phyloP scores from a whole-genome alignment of 1,140 invertebrate species.

The Eciton burchellii region DNA sequence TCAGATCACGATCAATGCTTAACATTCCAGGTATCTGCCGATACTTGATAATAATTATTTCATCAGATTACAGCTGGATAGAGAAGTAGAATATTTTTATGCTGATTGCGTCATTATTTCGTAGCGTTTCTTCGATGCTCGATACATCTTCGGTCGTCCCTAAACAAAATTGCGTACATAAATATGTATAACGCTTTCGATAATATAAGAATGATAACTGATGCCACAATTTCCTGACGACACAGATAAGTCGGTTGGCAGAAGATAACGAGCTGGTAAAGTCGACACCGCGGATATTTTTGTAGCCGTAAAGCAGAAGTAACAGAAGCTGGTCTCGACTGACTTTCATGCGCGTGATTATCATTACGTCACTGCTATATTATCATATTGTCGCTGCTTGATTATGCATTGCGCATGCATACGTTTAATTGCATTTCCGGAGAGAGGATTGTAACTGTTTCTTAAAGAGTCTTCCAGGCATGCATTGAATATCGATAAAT shows the following conservation, averaged over 20 bases:
- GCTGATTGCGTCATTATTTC: not conserved
- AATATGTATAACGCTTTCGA: too few species aligned
- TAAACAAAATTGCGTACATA: too few species aligned
- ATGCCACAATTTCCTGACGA: too few species aligned
- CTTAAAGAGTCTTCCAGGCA: not conserved
- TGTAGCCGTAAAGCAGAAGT: constrained; percentile 74
- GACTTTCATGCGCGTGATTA: constrained; percentile 39
- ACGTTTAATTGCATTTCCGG: not conserved
- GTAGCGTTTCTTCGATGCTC: too few species aligned
- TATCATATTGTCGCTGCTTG: too few species aligned
- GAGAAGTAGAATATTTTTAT: constrained; percentile 30
- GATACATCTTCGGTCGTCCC: too few species aligned
- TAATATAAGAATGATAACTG: too few species aligned
- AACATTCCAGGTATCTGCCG: not conserved
- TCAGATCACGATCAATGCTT: not conserved
- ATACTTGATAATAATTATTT: constrained; percentile 5
- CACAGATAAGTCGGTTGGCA: constrained; percentile 66
- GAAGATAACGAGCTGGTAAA: constrained; percentile 76
- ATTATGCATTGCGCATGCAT: not conserved
- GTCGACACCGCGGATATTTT: constrained; percentile 78
- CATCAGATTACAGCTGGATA: constrained; percentile 16
- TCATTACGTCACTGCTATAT: not conserved
- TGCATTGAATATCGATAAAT: not conserved
- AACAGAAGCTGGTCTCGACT: constrained; percentile 41
- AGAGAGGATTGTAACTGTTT: constrained; percentile 1